Evolutionary conservation across 2,113 vertebrate genomes (phyloP).

Genomic region (Anolis carolinensis): DNA sequence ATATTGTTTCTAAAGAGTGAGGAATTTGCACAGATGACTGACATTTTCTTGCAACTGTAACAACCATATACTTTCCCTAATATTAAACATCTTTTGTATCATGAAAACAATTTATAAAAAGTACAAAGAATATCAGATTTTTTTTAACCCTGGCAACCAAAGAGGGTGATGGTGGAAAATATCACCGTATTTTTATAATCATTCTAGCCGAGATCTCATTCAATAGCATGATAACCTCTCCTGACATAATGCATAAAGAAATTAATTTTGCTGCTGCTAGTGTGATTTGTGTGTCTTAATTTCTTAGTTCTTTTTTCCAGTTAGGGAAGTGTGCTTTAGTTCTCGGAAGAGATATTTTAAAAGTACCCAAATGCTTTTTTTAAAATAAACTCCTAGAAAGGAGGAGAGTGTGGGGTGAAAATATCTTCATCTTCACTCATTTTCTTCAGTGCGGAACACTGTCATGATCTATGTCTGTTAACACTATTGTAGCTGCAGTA

Average conservation of each 20-base stretch:
- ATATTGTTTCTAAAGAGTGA: slow-evolving; percentile 69
- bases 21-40: slow-evolving; percentile 68
- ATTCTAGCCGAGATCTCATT: neutral
- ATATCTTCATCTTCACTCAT: neutral
- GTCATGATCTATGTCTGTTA: neutral
- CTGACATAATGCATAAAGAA: neutral
- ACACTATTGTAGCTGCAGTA: neutral
- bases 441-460: too few species aligned
- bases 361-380: neutral
- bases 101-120: slow-evolving; percentile 46
- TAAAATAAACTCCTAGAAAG: neutral
- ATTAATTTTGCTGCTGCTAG: too few species aligned
- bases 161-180: too few species aligned
- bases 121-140: slow-evolving; percentile 28
- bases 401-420: neutral
- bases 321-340: neutral
- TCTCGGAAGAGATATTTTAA: neutral
- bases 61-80: slow-evolving; percentile 68
- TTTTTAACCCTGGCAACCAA: neutral
- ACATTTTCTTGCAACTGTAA: slow-evolving; percentile 69
- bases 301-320: neutral
- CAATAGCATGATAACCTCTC: neutral
- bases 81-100: slow-evolving; percentile 57
- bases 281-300: neutral
- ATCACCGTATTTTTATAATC: neutral